Conservation (phyloP, 2,888 invertebrate species). For the Danaus chrysippus region DNA sequence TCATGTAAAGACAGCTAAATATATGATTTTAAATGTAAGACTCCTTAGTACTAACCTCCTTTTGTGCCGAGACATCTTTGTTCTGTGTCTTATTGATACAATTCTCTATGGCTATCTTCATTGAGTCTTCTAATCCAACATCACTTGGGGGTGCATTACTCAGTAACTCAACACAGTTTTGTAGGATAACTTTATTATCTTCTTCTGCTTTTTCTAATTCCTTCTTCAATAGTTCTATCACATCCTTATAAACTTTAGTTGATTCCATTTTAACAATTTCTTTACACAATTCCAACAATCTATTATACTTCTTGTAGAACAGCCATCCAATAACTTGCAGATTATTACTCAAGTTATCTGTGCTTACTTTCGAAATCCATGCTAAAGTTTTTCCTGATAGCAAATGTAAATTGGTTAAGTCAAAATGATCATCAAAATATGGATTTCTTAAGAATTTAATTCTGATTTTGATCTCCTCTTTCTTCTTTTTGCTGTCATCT, state of each 20-base stretch:
- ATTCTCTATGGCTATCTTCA: slow-evolving; percentile 74
- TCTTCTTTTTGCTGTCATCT: slow-evolving; percentile 48
- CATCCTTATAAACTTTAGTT: slow-evolving; percentile 54
- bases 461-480: slow-evolving; percentile 85
- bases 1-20: neutral
- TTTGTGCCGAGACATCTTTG: slow-evolving; percentile 79
- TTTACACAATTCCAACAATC: slow-evolving; percentile 48
- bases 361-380: slow-evolving; percentile 75
- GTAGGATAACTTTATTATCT: slow-evolving; percentile 41
- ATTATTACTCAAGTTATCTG: slow-evolving; percentile 75
- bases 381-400: slow-evolving; percentile 91
- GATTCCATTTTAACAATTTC: slow-evolving; percentile 40
- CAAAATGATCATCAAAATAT: slow-evolving; percentile 94
- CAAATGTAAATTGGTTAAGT: slow-evolving; percentile 84
- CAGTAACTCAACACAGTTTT: slow-evolving; percentile 47
- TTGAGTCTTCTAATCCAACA: slow-evolving; percentile 59
- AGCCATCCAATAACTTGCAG: slow-evolving; percentile 83
- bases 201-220: slow-evolving; percentile 39
- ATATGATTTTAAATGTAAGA: neutral
- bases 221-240: slow-evolving; percentile 50
- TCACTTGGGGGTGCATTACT: slow-evolving; percentile 39
- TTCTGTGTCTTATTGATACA: slow-evolving; percentile 76
- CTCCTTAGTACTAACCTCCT: slow-evolving; percentile 53
- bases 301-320: slow-evolving; percentile 83
- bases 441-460: slow-evolving; percentile 89